These are phyloP conservation scores for Ciona savignyi DNA, from an alignment of 23 tunicate genomes.

Conservation along the genomic window DNA sequence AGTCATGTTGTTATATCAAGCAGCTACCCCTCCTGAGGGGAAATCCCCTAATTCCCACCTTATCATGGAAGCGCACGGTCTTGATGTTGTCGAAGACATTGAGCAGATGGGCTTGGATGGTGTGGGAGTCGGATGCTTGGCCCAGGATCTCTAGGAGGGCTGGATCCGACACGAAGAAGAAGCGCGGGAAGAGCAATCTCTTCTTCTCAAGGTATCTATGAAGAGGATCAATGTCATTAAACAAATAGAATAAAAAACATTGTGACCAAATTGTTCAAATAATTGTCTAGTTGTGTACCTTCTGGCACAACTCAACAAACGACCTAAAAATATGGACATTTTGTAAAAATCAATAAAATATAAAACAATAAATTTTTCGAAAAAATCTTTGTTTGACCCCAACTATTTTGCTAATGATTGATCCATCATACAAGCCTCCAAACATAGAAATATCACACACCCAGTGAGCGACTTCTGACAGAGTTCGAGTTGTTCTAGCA, in stretches of 20 bases:
- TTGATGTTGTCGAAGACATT: slow-evolving; percentile 95
- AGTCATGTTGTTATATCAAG: no score
- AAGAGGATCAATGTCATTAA: background rate
- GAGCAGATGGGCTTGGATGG: slow-evolving; percentile 89
- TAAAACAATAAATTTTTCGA: no score
- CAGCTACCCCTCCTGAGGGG: background rate
- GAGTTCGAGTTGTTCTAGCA: slow-evolving; percentile 90
- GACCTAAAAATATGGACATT: no score
- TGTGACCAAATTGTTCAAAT: no score
- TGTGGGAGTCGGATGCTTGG: slow-evolving; percentile 94
- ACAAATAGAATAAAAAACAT: background rate
- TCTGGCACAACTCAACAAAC: no score
- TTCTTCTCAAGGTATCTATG: slow-evolving; percentile 88
- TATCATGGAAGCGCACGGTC: slow-evolving; percentile 89
- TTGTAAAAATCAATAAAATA: no score
- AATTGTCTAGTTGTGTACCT: no score
- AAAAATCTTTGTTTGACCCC: no score
- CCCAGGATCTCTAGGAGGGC: slow-evolving; percentile 91
- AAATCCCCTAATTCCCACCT: slow-evolving; percentile 20
- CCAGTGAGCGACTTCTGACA: slow-evolving; percentile 95
- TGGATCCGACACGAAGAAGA: slow-evolving; percentile 95
- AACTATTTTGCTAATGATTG: no score
- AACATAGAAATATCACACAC: slow-evolving; percentile 9
- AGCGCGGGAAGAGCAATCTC: slow-evolving; percentile 89
- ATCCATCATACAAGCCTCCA: no score